Evolutionary conservation across 2,888 invertebrate genomes (phyloP), one percentile per base, ranked within the genome.

Genomic region (Metellina segmentata): DNA sequence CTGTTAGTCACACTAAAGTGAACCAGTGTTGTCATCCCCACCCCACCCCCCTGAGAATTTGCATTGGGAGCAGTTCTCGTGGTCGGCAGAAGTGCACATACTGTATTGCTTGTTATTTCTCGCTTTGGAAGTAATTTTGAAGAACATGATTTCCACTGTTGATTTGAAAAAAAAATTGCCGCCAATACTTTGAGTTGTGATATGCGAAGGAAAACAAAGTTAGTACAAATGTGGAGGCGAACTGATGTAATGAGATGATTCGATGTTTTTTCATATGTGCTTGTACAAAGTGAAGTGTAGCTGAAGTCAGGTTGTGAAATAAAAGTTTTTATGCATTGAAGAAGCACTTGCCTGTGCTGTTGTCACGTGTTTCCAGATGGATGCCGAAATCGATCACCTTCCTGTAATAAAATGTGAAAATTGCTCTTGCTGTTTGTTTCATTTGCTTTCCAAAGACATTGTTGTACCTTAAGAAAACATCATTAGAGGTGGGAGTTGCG

Each of bases 331-430:
- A 82, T 72, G 82, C 49, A 72, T 13, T 71, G 71, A 20, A n/a
- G 71, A 20, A n/a, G 16, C 34, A 34, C 34, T 34, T 34, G 48
- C 20, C 13, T 48, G 81, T 81, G 77, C 77, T 77, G 77, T 52
- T 77, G 77, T 52, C 19, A 52, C 52, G 52, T 77, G 77, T 77
- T 77, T 77, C 52, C 77, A 51, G 77, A 51, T 77, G 52, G 77
- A 77, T 51, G 77, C 77, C 71, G 71, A 82, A 49, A 4, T 4
- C 34, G 34, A 82, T 82, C 79, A 79, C 77, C 85, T 75, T 85
- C 85, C 85, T 85, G 78, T 87, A 87, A 87, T 87, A 87, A 87
- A 87, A 71, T 87, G 87, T 78, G 79, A 70, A 78, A 79, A 70
- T 7, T 61, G 34, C n/a, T 20, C n/a, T 85, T 85, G 72, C n/a